These are phyloP conservation scores for Synergus itoensis DNA, from an alignment of 2,888 invertebrate genomes.

Conservation along the genomic window DNA sequence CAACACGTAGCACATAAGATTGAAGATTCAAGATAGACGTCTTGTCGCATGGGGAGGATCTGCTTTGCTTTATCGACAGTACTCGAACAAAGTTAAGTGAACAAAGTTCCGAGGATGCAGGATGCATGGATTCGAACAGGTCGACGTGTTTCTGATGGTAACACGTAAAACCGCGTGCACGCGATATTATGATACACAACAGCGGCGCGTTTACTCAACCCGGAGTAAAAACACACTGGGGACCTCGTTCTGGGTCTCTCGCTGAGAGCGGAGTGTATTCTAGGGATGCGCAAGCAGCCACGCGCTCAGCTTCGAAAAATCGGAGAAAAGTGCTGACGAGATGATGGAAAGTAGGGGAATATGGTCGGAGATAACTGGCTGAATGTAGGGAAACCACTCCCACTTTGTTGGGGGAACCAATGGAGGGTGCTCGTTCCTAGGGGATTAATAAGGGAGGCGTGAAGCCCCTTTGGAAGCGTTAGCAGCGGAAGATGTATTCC, in stretches of 20 bases:
- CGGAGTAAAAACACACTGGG: conserved; percentile 77
- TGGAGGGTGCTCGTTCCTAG: conserved; percentile 11
- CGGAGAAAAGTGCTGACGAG: conserved; percentile 28
- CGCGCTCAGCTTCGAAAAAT: conserved; percentile 27
- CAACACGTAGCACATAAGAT: background rate
- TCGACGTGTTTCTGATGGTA: conserved; percentile 51
- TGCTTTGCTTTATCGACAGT: background rate
- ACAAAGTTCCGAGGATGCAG: conserved; percentile 41
- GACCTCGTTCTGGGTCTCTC: conserved; percentile 60
- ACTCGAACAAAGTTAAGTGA: conserved; percentile 2
- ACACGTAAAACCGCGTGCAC: conserved; percentile 68
- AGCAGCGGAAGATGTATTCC: conserved; percentile 46
- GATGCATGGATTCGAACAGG: conserved; percentile 50
- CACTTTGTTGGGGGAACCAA: conserved; percentile 15
- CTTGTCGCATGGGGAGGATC: background rate
- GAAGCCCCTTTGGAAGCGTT: conserved; percentile 51
- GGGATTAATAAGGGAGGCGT: conserved; percentile 44
- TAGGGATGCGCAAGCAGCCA: conserved; percentile 58
- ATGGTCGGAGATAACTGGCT: background rate
- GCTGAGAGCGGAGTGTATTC: conserved; percentile 57
- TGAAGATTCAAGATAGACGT: background rate
- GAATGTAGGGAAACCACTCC: conserved; percentile 5
- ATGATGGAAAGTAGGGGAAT: conserved; percentile 40
- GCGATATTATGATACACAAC: conserved; percentile 90
- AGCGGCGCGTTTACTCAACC: conserved; percentile 89